Base-by-base conservation (phyloP, 2,888 invertebrate genomes). In the Junonia oenone region DNA sequence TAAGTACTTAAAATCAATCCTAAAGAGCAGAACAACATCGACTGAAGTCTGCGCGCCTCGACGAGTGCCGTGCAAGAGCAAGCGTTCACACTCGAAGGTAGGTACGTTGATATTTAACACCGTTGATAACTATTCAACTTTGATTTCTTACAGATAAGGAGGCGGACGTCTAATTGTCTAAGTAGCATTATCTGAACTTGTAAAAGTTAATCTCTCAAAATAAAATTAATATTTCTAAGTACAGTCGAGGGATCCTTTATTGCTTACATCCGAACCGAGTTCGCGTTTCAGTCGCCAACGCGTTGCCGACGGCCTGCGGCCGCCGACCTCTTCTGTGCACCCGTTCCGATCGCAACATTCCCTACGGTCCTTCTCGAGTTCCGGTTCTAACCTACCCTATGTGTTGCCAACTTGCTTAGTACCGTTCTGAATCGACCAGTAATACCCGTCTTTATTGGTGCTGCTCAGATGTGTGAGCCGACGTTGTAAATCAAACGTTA, bases 211-310 rank as follows among this genome's bases (percentile, higher is more conserved):
- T 60, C 73, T 90, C 88, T 85, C 89, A 88, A 87, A 88, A 90
- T 90, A 88, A 90, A 87, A 87, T 83, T 87, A 84, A 79, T 88
- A 86, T 84, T 79, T 79, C 85, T 88, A 88, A 87, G 81, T 87
- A 84, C 88, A 89, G 89, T 89, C 87, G 78, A 81, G 88, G 87
- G 87, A 85, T 83, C 78, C 79, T 78, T 76, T 81, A 84, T 86
- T 85, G 82, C 84, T 85, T 76, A 73, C 71, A 73, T 77, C 75
- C 78, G 81, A 83, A 84, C 66, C 77, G 80, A 80, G 76, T 81
- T 78, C 69, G 76, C 78, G 76, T 80, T 73, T 85, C 88, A 90
- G 89, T 90, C 88, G 78, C 89, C 89, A 81, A 79, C 89, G 70
- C 86, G 78, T 82, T 58, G 81, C 72, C 81, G 69, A 64, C 78